Evolutionary conservation across 2,113 vertebrate species (phyloP), one percentile per base, ranked within the genome.

Genomic region (Amazona guildingii): DNA sequence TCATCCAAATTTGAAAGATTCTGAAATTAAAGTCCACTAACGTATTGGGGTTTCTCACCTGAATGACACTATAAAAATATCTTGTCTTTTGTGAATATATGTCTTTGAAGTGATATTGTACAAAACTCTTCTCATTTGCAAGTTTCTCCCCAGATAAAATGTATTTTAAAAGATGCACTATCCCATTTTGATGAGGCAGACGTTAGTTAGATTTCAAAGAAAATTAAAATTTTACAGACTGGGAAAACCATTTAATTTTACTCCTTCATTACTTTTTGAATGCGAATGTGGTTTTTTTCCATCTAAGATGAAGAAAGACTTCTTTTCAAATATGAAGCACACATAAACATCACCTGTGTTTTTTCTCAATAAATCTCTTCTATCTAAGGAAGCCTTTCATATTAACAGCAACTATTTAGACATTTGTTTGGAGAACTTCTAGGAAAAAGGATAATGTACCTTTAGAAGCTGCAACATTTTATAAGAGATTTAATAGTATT

Each of bases 81-180:
- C n/a, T 73, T 97, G 51, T 95, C 86, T 81, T 97, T 97, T 92
- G 77, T 94, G 88, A 96, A 97, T 96, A 97, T 86, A 94, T 49
- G 70, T 94, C 85, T 97, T 97, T 97, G 92, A 97, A 97, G 83
- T 91, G 81, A 90, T 97, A 96, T 48, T 95, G 90, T 98, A 98
- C 91, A 98, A 98, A 98, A 98, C 78, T 96, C 87, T 98, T 92
- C 94, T 95, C 85, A 94, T 75, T 83, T 85, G 80, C 94, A 98
- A 93, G 87, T 95, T 97, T 97, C 94, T 98, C 80, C 95, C 95
- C 96, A 96, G 94, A 98, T 96, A 97, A 98, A 97, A 98, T 97
- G 92, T 96, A 96, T 97, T 97, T 97, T 97, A 96, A 97, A 98
- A 98, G 97, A 98, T 97, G 96, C 97, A 98, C 97, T 97, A 98